Evolutionary conservation across 2,797 vertebrate genomes (phyloP).

Genomic region (Eptatretus atami): DNA sequence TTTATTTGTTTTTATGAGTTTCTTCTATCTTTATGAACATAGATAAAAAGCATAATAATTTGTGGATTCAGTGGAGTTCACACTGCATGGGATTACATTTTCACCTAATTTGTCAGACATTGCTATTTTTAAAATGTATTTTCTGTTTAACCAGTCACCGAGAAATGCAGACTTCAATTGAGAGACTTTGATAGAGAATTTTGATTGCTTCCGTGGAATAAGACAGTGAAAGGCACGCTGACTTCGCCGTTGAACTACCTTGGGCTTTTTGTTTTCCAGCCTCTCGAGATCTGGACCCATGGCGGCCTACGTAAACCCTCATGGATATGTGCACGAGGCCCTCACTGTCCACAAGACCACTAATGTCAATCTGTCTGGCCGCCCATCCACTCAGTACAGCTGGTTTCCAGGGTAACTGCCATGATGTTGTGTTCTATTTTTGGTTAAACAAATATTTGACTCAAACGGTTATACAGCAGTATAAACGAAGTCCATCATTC

Average conservation of each 20-base stretch:
- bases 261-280: slow-evolving; percentile 15
- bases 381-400: slow-evolving; percentile 71
- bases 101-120: background rate
- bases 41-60: too few species aligned
- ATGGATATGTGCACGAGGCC: slow-evolving; percentile 81
- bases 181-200: too few species aligned
- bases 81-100: too few species aligned
- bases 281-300: slow-evolving; percentile 75
- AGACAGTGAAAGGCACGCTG: too few species aligned
- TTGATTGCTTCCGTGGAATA: background rate
- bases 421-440: too few species aligned
- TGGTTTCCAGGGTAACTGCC: slow-evolving; percentile 81
- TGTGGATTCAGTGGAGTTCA: too few species aligned
- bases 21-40: too few species aligned
- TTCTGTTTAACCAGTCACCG: background rate
- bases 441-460: too few species aligned
- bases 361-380: slow-evolving; percentile 50
- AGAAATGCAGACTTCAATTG: too few species aligned
- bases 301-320: slow-evolving; percentile 91
- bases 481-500: too few species aligned
- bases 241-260: background rate
- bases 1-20: too few species aligned
- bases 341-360: slow-evolving; percentile 70
- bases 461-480: too few species aligned
- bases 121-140: background rate